phyloP scores from a whole-genome alignment of 2,888 invertebrate species.

The Glyphotaelius pellucidus region DNA sequence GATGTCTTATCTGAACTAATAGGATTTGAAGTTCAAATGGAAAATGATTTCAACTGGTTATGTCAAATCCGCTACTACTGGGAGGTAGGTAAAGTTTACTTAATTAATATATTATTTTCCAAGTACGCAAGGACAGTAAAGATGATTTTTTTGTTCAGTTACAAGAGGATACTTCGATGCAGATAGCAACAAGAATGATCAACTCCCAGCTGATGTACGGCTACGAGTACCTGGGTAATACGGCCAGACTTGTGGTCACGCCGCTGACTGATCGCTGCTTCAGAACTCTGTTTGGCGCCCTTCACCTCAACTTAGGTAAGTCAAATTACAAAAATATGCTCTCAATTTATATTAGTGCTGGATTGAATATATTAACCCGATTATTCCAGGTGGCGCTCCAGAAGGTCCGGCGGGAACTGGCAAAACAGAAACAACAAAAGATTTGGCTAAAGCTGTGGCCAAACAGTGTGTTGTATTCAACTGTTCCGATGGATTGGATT shows the following conservation, averaged over 20 bases:
- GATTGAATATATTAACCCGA: not conserved
- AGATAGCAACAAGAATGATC: constrained; percentile 89
- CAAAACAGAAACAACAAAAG: constrained; percentile 96
- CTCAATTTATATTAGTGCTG: not conserved
- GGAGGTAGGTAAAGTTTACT: constrained; percentile 76
- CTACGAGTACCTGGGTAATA: constrained; percentile 96
- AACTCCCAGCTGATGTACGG: constrained; percentile 93
- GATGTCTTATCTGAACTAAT: constrained; percentile 88
- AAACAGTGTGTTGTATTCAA: constrained; percentile 98
- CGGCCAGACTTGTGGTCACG: constrained; percentile 92
- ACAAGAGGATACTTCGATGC: constrained; percentile 72
- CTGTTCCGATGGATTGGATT: constrained; percentile 96
- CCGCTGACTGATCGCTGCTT: constrained; percentile 96
- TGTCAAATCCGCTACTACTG: constrained; percentile 88
- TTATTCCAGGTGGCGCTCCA: constrained; percentile 83
- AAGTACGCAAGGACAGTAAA: no score
- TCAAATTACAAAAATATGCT: not conserved
- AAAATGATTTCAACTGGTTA: constrained; percentile 94
- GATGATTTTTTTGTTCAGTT: constrained; percentile 70
- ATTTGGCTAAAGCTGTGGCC: constrained; percentile 96
- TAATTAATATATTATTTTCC: no score
- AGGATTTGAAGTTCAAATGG: constrained; percentile 79
- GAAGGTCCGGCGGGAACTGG: constrained; percentile 92
- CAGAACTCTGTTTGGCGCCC: constrained; percentile 93
- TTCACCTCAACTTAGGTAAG: constrained; percentile 89